These are phyloP conservation scores for Microtus oregoni DNA, from an alignment of 2,113 vertebrate species.

Conservation along the genomic window DNA sequence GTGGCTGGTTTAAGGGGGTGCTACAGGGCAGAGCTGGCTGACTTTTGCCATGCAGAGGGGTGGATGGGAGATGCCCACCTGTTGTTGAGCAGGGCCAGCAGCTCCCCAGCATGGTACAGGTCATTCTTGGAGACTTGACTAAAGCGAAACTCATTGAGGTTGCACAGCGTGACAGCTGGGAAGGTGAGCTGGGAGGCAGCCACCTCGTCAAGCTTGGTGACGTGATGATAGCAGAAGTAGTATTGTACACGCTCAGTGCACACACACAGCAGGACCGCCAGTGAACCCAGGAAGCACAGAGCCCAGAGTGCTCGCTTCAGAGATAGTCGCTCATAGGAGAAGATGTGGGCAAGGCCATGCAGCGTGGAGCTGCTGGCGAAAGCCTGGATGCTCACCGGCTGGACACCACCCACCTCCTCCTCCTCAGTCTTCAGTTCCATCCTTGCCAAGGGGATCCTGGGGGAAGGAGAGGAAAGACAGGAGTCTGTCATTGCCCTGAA, in stretches of 20 bases:
- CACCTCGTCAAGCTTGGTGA: conserved; percentile 99
- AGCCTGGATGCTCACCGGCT: conserved; percentile 94
- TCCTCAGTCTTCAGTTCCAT: conserved; percentile 97
- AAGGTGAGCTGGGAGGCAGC: conserved; percentile 92
- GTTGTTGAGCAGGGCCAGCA: conserved; percentile 97
- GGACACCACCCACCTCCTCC: conserved; percentile 94
- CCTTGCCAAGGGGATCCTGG: conserved; percentile 77
- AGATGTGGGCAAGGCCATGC: conserved; percentile 99
- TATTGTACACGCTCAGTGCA: conserved; percentile 97
- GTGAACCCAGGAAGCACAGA: conserved; percentile 95
- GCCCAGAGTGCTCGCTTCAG: conserved; percentile 96
- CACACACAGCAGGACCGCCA: conserved; percentile 93
- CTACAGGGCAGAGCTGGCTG: neutral
- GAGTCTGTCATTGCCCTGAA: conserved; percentile 71
- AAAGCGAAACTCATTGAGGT: conserved; percentile 99
- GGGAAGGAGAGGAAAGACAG: neutral
- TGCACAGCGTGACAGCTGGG: conserved; percentile 98
- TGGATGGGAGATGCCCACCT: conserved; percentile 88
- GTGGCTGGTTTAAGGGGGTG: neutral
- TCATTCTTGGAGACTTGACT: conserved; percentile 98
- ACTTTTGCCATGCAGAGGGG: neutral
- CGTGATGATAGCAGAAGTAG: conserved; percentile 98
- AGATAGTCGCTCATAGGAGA: conserved; percentile 96
- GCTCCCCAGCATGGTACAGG: conserved; percentile 98
- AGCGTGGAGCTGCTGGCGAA: conserved; percentile 98